Conservation (phyloP, 2,888 invertebrate genomes). For the Diploptera punctata region DNA sequence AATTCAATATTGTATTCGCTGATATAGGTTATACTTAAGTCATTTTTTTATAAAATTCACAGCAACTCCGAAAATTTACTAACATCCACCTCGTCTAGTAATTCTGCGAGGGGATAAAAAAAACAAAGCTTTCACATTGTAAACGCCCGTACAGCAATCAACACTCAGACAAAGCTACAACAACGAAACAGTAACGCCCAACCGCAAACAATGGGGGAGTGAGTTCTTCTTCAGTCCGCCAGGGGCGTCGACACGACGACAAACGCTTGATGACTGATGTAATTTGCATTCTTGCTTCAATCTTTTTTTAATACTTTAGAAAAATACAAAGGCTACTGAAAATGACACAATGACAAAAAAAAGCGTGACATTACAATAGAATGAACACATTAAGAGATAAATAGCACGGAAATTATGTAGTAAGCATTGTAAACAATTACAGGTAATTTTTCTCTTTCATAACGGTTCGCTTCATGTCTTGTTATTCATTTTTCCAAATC, state of each 20-base stretch:
- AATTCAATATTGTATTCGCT: no score
- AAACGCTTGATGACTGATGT: not conserved
- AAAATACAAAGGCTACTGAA: not conserved
- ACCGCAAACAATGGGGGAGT: conserved; percentile 3
- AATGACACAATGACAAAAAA: not conserved
- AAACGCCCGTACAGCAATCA: not conserved
- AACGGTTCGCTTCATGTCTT: no score
- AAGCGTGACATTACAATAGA: no score
- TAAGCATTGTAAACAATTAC: no score
- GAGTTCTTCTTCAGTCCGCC: not conserved
- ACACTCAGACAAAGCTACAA: not conserved
- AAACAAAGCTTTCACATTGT: not conserved
- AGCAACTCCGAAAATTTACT: not conserved
- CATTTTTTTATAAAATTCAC: not conserved
- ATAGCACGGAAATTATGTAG: not conserved
- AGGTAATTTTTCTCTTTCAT: no score
- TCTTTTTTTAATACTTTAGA: no score
- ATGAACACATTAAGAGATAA: not conserved
- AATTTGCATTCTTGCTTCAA: conserved; percentile 1
- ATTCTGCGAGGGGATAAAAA: not conserved
- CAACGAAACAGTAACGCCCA: not conserved
- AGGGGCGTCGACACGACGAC: not conserved
- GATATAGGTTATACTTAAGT: no score
- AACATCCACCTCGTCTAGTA: not conserved
- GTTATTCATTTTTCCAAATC: no score